Percentiles rank a stretch among this genome's conserved stretches.
Conservation (phyloP, 2,113 vertebrate species). For the Chrysochloris asiatica region DNA sequence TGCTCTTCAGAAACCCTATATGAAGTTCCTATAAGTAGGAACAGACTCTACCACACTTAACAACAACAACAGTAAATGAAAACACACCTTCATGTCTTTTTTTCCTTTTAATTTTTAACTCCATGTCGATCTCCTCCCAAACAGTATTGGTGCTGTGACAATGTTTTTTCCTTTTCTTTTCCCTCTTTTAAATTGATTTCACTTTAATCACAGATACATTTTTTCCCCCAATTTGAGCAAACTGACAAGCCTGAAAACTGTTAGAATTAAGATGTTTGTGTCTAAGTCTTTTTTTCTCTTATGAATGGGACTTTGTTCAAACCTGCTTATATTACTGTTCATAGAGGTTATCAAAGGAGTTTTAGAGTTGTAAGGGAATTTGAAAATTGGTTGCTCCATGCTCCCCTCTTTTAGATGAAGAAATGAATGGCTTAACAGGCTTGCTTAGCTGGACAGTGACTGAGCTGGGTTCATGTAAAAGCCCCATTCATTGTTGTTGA, state of each 20-base stretch:
- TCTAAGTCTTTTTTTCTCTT: neutral
- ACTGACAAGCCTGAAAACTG: neutral
- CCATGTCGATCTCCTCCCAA: neutral
- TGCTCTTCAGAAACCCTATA: too few relatives aligned
- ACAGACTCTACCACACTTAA: too few relatives aligned
- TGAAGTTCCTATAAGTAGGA: too few relatives aligned
- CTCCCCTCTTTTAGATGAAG: neutral
- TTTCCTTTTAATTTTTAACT: conserved; percentile 25
- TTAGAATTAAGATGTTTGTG: neutral
- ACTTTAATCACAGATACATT: neutral
- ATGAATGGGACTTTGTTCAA: neutral
- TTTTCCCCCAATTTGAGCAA: neutral
- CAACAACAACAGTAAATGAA: too few relatives aligned
- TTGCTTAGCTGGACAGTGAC: neutral
- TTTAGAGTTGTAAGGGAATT: neutral
- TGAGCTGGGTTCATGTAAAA: neutral
- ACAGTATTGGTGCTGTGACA: too few relatives aligned
- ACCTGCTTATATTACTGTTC: neutral
- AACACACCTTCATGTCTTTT: neutral
- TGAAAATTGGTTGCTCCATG: neutral
- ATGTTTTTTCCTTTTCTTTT: fast-evolving
- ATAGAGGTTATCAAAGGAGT: neutral
- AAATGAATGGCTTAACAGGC: neutral
- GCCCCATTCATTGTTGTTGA: neutral
- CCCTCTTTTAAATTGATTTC: neutral